phyloP scores from a whole-genome alignment of 2,113 vertebrate genomes.

The human (Homo sapiens) region DNA sequence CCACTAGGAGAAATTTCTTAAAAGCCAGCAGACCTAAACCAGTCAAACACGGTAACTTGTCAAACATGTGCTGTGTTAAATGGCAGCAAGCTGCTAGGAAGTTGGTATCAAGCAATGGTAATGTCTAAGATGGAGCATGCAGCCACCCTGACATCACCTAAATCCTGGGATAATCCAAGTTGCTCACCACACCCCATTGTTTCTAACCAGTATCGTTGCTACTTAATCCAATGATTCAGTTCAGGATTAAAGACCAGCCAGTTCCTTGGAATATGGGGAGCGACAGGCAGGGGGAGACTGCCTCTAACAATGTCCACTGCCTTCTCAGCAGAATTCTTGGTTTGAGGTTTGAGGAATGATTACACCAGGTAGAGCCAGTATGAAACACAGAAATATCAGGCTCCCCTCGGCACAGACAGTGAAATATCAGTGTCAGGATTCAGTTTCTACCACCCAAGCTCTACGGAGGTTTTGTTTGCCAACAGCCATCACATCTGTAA shows the following conservation, averaged over 20 bases:
- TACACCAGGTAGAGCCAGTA: not conserved
- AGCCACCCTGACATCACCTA: not conserved
- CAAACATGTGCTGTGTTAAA: not conserved
- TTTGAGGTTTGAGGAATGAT: not conserved
- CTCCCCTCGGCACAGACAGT: not conserved
- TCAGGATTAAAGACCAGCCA: not conserved
- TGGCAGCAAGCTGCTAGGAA: not conserved
- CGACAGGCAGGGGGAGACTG: accelerated
- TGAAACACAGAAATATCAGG: not conserved
- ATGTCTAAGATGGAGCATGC: not conserved
- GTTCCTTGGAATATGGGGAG: not conserved
- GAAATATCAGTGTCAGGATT: not conserved
- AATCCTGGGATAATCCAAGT: not conserved
- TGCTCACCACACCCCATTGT: not conserved
- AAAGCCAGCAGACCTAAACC: not conserved
- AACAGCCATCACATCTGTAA: not conserved
- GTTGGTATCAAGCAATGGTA: not conserved
- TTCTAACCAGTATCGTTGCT: not conserved
- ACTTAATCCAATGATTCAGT: not conserved
- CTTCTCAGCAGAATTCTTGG: not conserved
- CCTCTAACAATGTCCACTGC: not conserved
- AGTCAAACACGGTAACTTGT: not conserved
- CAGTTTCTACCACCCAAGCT: not conserved
- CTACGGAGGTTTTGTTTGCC: not conserved
- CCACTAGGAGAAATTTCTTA: not conserved